A percentile compares a stretch with the other conserved stretches of the same genome.
Evolutionary conservation across 1,140 invertebrate genomes (phyloP).

Genomic region (Halyomorpha halys): DNA sequence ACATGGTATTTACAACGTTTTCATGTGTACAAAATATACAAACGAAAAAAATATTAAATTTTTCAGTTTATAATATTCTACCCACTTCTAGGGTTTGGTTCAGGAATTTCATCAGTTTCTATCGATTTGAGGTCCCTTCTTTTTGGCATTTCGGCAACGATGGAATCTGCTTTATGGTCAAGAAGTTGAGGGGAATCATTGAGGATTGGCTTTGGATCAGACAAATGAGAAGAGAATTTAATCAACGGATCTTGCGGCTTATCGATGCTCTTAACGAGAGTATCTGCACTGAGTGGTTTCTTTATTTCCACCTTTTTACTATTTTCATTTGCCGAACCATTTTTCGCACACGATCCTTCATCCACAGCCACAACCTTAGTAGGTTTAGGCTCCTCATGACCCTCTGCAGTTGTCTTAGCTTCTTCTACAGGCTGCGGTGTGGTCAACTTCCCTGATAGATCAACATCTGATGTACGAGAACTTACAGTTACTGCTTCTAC

Average conservation of each 20-base stretch:
- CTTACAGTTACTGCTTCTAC: constrained; percentile 1
- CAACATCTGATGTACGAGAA: too few species aligned
- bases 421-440: constrained; percentile 17
- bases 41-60: too few species aligned
- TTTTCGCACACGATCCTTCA: constrained; percentile 8
- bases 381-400: neutral
- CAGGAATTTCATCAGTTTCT: neutral
- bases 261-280: too few species aligned
- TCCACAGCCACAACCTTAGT: neutral
- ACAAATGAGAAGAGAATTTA: constrained; percentile 16
- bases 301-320: constrained; percentile 10
- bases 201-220: constrained; percentile 10
- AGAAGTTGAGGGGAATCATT: neutral
- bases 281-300: constrained; percentile 1
- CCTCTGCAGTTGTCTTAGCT: constrained; percentile 10
- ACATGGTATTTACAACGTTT: neutral
- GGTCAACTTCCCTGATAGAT: neutral
- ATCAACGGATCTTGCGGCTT: constrained; percentile 6
- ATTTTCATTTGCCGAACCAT: constrained; percentile 9
- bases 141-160: neutral
- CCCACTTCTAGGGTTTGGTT: neutral
- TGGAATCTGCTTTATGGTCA: neutral
- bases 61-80: neutral
- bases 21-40: neutral
- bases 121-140: constrained; percentile 15